Base-by-base conservation (phyloP, 2,888 invertebrate genomes). In the Ichneumoninae sp. region DNA sequence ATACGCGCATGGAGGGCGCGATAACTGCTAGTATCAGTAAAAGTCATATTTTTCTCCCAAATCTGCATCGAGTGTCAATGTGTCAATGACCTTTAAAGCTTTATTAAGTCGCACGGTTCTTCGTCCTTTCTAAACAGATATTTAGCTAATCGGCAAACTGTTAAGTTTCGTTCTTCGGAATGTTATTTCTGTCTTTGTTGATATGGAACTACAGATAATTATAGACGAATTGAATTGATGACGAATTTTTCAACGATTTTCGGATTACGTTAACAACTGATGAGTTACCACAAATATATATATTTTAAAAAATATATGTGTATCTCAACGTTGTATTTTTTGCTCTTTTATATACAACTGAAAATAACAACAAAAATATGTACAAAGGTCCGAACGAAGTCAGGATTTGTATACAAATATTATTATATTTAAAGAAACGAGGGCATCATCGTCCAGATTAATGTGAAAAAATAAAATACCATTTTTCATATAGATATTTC, bases 141-240 rank as follows among this genome's bases (percentile, higher is more conserved):
- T 44, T 52, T 71, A 40, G 13, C 13, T 13, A 44, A 68, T 30
- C 72, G 50, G 86, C 93, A 93, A 50, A 44, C 87, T 89, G 44
- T 93, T 90, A 92, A 50, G 89, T 60, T 70, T 88, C 78, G 47
- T 84, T 86, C 54, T 88, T 85, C 7, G 80, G n/a, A 60, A 79
- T 84, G 22, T 82, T 68, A 33, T 86, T 82, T n/a, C 85, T 84
- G 84, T 87, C 87, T 36, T 72, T 81, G 62, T 85, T 86, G 4
- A 89, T 70, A 69, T 84, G 80, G 47, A 82, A 87, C 0, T 62
- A 66, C 16, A 68, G 13, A 80, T 93, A 93, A 19, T 74, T 69
- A 76, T 91, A 93, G 16, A 92, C 91, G 50, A 16, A 50, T n/a
- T 50, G 26, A 26, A 1, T 26, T 26, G 26, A 26, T 26, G 26